Evolutionary conservation across 2,113 vertebrate species (phyloP), one percentile per base, ranked within the genome.

Genomic region (Perca fluviatilis): DNA sequence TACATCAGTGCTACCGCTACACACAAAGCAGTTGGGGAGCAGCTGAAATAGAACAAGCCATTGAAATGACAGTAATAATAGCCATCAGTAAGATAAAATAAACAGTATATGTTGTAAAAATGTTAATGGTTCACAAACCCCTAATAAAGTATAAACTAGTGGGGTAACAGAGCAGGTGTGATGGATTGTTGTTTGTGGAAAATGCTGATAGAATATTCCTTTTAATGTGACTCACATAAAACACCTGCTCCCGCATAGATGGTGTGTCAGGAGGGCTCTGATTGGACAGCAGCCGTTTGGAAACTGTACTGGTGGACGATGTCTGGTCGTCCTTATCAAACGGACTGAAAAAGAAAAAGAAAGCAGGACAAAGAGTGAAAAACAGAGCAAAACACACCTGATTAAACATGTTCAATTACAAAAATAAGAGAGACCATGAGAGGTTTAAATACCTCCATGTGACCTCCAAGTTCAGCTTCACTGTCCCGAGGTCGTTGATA

Each of bases 261-360:
- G 98, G 98, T 0, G 98, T 99, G 84, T 99, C 98, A 0, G 98
- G 98, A 0, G 98, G 98, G 78, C 98, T 99, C 95, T 99, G 98
- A 94, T 98, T 99, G 86, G 99, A 99, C 66, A 95, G 97, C 91
- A 99, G 97, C 30, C 98, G 96, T 86, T 99, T 99, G 93, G 93
- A 97, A 79, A 99, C 97, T 0, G 96, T 96, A 90, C 97, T 97
- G 86, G 96, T 94, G 18, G 97, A 96, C 0, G 97, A 97, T 2
- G 96, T 95, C 91, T 98, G 98, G 93, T 99, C 98, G 0, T 99
- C 98, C 89, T 98, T 99, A 86, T 99, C 98, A 0, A 99, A 99
- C 5, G 98, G 98, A 89, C 98, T 99, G 86, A 60, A 63, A 85
- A 61, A 8, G 5, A 30, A 6, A 61, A 0, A 40, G 16, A 72